Evolutionary conservation across 64 coral and sea anemone genomes (phyloP), one percentile per base, ranked within the genome.

Genomic region (Stichodactyla helianthus): DNA sequence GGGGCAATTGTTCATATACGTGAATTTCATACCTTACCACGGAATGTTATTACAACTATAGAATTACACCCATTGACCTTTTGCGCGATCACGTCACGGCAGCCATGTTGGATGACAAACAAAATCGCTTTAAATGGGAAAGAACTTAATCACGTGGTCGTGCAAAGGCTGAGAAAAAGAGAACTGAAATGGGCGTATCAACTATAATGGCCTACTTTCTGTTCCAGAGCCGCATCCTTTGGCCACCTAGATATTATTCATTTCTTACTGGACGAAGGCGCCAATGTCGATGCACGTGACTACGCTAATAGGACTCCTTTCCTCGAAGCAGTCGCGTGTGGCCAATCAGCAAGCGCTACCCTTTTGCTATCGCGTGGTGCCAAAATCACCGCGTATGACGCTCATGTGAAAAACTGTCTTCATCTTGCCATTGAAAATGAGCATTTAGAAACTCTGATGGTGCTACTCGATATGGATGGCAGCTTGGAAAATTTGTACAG

Each of bases 381-480:
- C 55, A 87, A 89, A 20, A 82, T 82, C 10, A 50, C 27, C 11
- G 90, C 90, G 22, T 82, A 76, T 68, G 90, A 95, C 31, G 52
- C 74, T 7, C 80, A 77, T 4, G 89, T 95, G 83, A 95, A 92
- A 77, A 95, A 85, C 53, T 95, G 90, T 63, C 35, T 95, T 86
- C 93, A 95, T 62, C 53, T 95, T 56, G 93, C 90, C 7, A 89
- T 95, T n/a, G 90, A 95, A 63, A 79, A 87, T 20, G 93, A 95
- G 20, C 59, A 87, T 51, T 59, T 89, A 3, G 88, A 87, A 5
- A 95, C 84, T 4, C 52, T 95, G 17, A 81, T 78, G 6, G 88
- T 92, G 86, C 88, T 95, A 80, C 84, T 95, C 7, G 86, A 86
- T 6, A 91, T 65, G 63, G 50, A 51, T 11, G 11, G 51, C 14